Conservation (phyloP, 2,113 vertebrate species). For the Nyctibius bracteatus region DNA sequence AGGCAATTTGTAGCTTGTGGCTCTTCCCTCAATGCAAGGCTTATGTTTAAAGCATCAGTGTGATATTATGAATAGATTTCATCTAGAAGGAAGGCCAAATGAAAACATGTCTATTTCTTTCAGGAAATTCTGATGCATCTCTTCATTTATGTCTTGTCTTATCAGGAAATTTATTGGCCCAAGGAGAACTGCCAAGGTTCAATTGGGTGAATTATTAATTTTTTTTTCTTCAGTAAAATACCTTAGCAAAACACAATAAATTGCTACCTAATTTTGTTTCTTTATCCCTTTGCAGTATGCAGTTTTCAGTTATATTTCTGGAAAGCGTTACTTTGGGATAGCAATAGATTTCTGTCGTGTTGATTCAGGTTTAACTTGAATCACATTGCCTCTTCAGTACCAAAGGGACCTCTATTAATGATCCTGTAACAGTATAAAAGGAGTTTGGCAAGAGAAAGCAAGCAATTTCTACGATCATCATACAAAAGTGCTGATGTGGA, state of each 20-base stretch:
- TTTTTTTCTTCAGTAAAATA: neutral
- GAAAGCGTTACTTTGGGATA: slow-evolving; percentile 1
- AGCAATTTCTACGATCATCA: neutral
- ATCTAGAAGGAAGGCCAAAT: neutral
- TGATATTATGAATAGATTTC: slow-evolving; percentile 35
- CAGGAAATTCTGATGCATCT: neutral
- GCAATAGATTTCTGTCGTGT: neutral
- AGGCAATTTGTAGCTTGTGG: slow-evolving; percentile 14
- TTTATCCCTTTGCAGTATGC: neutral
- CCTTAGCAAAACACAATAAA: neutral
- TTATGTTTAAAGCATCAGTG: slow-evolving; percentile 32
- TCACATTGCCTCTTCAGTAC: neutral
- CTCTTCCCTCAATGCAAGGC: slow-evolving; percentile 13
- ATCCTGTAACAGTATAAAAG: neutral
- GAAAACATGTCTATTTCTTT: neutral
- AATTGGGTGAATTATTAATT: neutral
- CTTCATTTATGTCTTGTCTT: neutral
- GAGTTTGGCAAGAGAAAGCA: neutral
- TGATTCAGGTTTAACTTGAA: neutral
- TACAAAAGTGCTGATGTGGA: neutral
- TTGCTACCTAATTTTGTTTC: slow-evolving; percentile 2
- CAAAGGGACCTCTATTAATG: neutral
- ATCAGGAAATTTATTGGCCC: neutral
- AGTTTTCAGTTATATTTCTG: neutral
- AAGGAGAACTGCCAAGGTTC: neutral